These are phyloP conservation scores for Chiroxiphia lanceolata DNA, from an alignment of 2,797 vertebrate genomes.

Conservation along the genomic window DNA sequence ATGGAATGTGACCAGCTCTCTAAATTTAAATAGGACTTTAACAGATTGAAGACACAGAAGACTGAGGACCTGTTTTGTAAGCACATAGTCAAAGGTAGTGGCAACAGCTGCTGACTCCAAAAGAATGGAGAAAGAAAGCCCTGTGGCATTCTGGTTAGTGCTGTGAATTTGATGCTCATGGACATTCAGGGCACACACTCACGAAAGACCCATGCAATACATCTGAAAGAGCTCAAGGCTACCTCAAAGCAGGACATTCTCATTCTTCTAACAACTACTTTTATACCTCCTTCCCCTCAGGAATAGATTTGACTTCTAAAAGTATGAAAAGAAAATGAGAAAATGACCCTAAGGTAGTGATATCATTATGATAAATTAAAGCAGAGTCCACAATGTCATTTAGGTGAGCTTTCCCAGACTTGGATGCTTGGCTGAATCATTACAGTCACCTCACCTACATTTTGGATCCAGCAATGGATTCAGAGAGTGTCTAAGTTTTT, in stretches of 20 bases:
- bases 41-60: background rate
- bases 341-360: background rate
- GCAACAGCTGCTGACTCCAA: background rate
- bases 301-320: background rate
- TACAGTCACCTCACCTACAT: background rate
- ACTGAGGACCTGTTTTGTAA: background rate
- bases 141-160: background rate
- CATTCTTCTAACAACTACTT: background rate
- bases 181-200: background rate
- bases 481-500: background rate
- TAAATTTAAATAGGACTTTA: background rate
- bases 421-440: background rate
- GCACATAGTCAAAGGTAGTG: background rate
- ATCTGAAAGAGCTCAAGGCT: background rate
- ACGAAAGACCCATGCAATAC: background rate
- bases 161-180: background rate
- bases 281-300: background rate
- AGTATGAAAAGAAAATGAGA: background rate
- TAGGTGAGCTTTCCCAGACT: background rate
- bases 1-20: background rate
- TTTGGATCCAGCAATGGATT: background rate
- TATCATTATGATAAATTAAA: background rate
- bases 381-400: background rate
- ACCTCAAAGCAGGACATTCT: background rate
- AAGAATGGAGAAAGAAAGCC: background rate